Percentiles rank a stretch among this genome's conserved stretches.
phyloP scores from a whole-genome alignment of 2,888 invertebrate species.

The Octonoba sinensis region DNA sequence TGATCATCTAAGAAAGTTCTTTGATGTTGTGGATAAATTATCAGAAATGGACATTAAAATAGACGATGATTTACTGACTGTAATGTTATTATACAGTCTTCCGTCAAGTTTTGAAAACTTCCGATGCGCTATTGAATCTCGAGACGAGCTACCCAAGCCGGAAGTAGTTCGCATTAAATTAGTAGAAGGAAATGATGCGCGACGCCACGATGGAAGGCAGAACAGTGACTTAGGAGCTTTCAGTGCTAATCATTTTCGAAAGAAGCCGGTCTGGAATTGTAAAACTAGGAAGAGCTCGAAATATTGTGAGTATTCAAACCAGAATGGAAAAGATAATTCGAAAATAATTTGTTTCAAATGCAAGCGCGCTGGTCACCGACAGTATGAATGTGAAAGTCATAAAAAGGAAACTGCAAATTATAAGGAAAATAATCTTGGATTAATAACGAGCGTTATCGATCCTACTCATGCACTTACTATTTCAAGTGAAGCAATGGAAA shows the following conservation, averaged over 20 bases:
- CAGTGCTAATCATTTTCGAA: not conserved
- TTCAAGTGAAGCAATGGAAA: not conserved
- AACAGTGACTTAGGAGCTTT: not conserved
- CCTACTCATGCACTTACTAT: not conserved
- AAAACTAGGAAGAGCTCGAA: not conserved
- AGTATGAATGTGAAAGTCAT: no score
- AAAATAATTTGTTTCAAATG: not conserved
- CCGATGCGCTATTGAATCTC: slow-evolving; percentile 14
- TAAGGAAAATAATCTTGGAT: no score
- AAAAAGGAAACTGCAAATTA: no score
- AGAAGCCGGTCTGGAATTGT: not conserved
- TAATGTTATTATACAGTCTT: slow-evolving; percentile 10
- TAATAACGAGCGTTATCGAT: not conserved
- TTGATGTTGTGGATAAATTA: slow-evolving; percentile 1
- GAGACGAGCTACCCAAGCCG: slow-evolving; percentile 6
- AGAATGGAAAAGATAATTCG: not conserved
- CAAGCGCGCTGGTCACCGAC: not conserved
- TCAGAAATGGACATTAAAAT: slow-evolving; percentile 1
- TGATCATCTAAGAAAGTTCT: not conserved
- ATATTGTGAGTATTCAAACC: not conserved
- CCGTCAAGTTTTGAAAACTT: slow-evolving; percentile 13
- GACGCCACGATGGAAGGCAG: not conserved
- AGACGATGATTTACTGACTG: slow-evolving; percentile 1
- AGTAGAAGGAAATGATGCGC: not conserved
- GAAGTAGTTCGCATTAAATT: slow-evolving; percentile 11